A percentile compares a stretch with the other conserved stretches of the same genome.
These are phyloP conservation scores for Macrotus californicus DNA, from an alignment of 2,113 vertebrate species.

Conservation along the genomic window DNA sequence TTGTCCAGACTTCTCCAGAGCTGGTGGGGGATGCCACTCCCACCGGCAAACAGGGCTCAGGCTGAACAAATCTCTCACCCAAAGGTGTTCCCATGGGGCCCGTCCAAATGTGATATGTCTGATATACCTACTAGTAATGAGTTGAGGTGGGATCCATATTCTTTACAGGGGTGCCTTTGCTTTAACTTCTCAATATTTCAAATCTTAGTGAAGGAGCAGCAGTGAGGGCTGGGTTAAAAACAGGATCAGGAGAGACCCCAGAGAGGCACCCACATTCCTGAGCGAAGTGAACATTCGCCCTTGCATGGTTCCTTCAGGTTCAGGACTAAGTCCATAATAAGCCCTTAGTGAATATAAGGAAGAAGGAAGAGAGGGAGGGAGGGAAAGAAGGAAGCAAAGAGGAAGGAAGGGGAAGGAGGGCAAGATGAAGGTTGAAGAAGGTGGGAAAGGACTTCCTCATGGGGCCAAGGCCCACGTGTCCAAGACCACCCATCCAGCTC, in stretches of 20 bases:
- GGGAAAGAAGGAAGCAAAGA: no score
- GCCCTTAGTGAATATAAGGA: neutral
- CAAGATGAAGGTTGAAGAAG: neutral
- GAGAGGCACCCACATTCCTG: neutral
- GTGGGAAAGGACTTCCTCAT: neutral
- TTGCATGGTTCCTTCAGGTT: rapidly evolving
- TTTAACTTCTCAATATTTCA: neutral
- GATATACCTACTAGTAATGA: rapidly evolving
- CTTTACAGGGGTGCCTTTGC: neutral
- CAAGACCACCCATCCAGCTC: neutral
- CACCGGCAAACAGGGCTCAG: rapidly evolving
- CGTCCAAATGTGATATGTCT: neutral
- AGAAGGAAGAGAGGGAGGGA: neutral
- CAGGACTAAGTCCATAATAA: neutral
- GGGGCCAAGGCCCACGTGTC: neutral
- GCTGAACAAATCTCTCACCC: neutral
- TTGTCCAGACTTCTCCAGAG: neutral
- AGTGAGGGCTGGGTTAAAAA: neutral
- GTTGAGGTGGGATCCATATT: neutral
- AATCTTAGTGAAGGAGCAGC: neutral
- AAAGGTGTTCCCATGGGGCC: neutral
- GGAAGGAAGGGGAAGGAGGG: neutral
- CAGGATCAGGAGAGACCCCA: neutral
- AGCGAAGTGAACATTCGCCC: rapidly evolving
- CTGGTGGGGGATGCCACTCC: rapidly evolving